Evolutionary conservation across 1,140 invertebrate genomes (phyloP).

Genomic region (Diachasmimorpha longicaudata): DNA sequence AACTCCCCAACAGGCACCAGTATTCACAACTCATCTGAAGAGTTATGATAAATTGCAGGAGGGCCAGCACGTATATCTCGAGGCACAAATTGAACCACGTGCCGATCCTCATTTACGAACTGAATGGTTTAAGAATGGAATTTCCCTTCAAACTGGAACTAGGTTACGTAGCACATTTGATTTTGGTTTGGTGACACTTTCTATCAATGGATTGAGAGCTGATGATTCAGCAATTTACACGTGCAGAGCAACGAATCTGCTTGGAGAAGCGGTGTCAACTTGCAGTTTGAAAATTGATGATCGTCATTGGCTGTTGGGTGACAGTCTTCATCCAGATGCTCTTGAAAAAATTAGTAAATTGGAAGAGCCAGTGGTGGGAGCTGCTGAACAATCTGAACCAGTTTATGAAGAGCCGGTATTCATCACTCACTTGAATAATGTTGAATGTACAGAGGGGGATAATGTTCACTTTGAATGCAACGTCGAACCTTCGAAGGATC

Average conservation of each 20-base stretch:
- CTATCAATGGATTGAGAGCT: conserved; percentile 82
- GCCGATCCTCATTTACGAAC: conserved; percentile 91
- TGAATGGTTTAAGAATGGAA: conserved; percentile 93
- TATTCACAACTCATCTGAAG: conserved; percentile 89
- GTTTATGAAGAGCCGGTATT: conserved; percentile 86
- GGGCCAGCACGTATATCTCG: conserved; percentile 89
- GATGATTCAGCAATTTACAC: conserved; percentile 95
- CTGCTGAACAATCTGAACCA: conserved; percentile 73
- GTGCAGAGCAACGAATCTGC: conserved; percentile 88
- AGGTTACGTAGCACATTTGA: conserved; percentile 89
- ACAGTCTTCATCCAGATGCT: conserved; percentile 90
- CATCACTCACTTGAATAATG: conserved; percentile 89
- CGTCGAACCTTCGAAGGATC: conserved; percentile 93
- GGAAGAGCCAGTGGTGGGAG: conserved; percentile 76
- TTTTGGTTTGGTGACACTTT: conserved; percentile 91
- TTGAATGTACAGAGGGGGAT: conserved; percentile 88
- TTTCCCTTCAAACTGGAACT: conserved; percentile 83
- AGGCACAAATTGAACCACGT: conserved; percentile 95
- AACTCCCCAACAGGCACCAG: conserved; percentile 83
- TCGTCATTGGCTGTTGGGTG: conserved; percentile 83
- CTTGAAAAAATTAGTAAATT: conserved; percentile 84
- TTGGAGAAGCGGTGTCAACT: conserved; percentile 91
- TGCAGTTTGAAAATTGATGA: conserved; percentile 89
- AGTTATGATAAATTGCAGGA: conserved; percentile 86
- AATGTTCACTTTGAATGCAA: conserved; percentile 94